Base-by-base conservation (phyloP, 2,888 invertebrate species). In the Copidosoma aretas region DNA sequence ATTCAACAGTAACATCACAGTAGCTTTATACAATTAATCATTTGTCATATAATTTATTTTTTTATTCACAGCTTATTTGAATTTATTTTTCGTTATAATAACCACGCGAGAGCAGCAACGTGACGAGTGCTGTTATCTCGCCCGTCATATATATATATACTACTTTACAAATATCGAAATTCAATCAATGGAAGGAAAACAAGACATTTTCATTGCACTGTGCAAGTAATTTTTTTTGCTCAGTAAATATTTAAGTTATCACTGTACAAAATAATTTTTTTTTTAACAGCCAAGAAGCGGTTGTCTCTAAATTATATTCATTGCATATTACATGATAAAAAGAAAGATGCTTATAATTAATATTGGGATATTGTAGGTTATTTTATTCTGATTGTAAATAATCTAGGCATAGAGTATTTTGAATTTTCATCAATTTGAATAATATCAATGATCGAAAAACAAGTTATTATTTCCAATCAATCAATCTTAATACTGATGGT, bases 1-100 rank as follows among this genome's bases (percentile, higher is more conserved):
- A 81, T 82, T 81, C 81, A 82, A 82, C 82, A 81, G 80, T 81
- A 82, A 82, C 82, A 81, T 83, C 82, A 82, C 82, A 82, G 82
- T 80, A 81, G 81, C 81, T 81, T 82, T 80, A 81, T 82, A 82
- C 80, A 81, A 81, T 81, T 81, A 80, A 79, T 77, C 70, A 77
- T 77, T 75, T 74, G 70, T 77, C 71, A 77, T 74, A 77, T 78
- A 80, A 77, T 78, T 68, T 72, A 72, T 72, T 72, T 60, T 59
- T 73, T 71, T 70, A 73, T 65, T 64, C 57, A 54, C 61, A 68
- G 64, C 60, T 66, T 69, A 60, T 63, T 71, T 72, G 67, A 73
- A 67, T 71, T 73, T 71, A n/a, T 68, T 73, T 71, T 72, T 70
- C 69, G 71, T 72, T 73, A 78, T 77, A 74, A 75, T 78, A 77